These are phyloP conservation scores for Henricia sp. DNA, from an alignment of 53 echinoderm and acorn worm species.

Conservation along the genomic window DNA sequence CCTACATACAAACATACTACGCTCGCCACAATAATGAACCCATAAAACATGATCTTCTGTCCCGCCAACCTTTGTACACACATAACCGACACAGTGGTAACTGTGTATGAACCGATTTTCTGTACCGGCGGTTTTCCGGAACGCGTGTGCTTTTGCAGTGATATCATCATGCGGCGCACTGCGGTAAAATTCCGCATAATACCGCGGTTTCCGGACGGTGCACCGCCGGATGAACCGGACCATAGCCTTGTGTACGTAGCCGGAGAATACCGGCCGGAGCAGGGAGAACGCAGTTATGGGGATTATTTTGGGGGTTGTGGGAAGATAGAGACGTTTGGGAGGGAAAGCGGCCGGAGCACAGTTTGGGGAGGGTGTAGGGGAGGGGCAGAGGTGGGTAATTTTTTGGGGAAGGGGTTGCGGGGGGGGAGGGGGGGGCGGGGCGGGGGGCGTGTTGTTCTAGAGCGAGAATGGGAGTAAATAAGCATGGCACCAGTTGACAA, in stretches of 20 bases:
- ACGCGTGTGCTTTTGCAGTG: not conserved
- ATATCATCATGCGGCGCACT: not conserved
- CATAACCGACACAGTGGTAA: not conserved
- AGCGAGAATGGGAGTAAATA: too few species aligned
- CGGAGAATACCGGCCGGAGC: not conserved
- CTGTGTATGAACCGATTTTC: not conserved
- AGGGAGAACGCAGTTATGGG: constrained; percentile 30
- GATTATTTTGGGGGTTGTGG: too few species aligned
- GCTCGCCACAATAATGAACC: not conserved
- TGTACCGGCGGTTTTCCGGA: not conserved
- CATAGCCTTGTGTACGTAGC: not conserved
- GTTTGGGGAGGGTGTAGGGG: too few species aligned
- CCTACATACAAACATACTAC: not conserved
- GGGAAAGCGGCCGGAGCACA: too few species aligned
- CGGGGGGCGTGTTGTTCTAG: too few species aligned
- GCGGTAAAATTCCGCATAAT: not conserved
- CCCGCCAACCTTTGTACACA: not conserved
- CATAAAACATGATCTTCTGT: not conserved
- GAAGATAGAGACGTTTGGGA: too few species aligned
- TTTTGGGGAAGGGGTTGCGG: too few species aligned
- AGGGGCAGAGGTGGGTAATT: too few species aligned
- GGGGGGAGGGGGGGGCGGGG: too few species aligned
- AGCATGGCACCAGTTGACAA: too few species aligned
- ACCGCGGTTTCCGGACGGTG: not conserved
- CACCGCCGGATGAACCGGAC: not conserved